These are phyloP conservation scores for Anoplius nigerrimus DNA, from an alignment of 2,888 invertebrate species.

Conservation along the genomic window DNA sequence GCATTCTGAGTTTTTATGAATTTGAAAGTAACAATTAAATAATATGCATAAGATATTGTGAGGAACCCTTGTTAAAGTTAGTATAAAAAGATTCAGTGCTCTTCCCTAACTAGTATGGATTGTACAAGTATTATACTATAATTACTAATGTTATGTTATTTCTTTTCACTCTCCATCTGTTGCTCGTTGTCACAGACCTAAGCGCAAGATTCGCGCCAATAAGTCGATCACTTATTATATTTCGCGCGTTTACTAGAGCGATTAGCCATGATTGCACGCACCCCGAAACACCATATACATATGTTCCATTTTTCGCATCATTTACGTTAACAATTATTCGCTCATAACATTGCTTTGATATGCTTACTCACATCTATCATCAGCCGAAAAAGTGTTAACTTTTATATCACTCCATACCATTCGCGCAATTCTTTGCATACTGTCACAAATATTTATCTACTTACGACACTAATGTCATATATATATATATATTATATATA, in stretches of 20 bases:
- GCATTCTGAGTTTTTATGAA: constrained; percentile 20
- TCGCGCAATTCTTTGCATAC: constrained; percentile 39
- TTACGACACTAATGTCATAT: constrained; percentile 38
- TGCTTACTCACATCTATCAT: constrained; percentile 62
- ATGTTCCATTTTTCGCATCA: constrained; percentile 47
- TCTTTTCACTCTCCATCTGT: constrained; percentile 42
- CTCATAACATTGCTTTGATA: constrained; percentile 73
- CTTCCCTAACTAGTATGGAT: constrained; percentile 57
- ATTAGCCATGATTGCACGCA: constrained; percentile 68
- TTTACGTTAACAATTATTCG: constrained; percentile 68
- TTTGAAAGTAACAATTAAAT: constrained; percentile 50
- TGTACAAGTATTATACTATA: constrained; percentile 49
- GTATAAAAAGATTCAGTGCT: constrained; percentile 66
- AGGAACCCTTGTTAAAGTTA: constrained; percentile 58
- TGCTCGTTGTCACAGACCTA: constrained; percentile 37
- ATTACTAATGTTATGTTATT: constrained; percentile 44
- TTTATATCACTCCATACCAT: constrained; percentile 30
- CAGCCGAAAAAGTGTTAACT: constrained; percentile 36
- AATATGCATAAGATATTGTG: constrained; percentile 53
- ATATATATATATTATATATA: no score
- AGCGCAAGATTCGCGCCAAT: constrained; percentile 35
- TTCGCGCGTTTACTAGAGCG: constrained; percentile 28
- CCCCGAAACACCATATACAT: constrained; percentile 65
- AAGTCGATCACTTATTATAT: constrained; percentile 1
- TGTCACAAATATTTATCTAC: constrained; percentile 23